Evolutionary conservation across 2,888 invertebrate species (phyloP).

Genomic region (Diaperis boleti): DNA sequence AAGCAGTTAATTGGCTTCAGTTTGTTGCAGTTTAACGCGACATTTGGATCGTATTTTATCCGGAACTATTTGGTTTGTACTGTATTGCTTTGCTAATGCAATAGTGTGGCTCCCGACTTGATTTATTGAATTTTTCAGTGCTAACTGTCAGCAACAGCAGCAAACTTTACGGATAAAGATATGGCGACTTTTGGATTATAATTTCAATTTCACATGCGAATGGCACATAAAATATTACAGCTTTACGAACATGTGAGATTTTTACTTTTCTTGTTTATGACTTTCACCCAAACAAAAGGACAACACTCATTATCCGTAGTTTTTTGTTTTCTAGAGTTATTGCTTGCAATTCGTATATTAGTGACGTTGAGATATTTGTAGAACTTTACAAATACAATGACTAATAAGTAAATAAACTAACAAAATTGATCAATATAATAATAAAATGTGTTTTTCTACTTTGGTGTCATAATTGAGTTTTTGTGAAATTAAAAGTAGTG

Average conservation of each 20-base stretch:
- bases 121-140: constrained; percentile 54
- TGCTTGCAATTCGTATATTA: too few species aligned
- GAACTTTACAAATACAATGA: too few species aligned
- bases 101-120: constrained; percentile 42
- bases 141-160: constrained; percentile 51
- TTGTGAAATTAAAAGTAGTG: too few species aligned
- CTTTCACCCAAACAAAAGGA: too few species aligned
- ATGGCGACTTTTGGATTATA: constrained; percentile 16
- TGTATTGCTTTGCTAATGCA: constrained; percentile 47
- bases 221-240: constrained; percentile 5
- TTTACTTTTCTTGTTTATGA: too few species aligned
- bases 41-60: constrained; percentile 19
- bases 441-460: too few species aligned
- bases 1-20: constrained; percentile 10
- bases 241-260: neutral
- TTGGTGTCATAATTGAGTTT: too few species aligned
- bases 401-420: too few species aligned
- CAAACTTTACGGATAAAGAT: constrained; percentile 19
- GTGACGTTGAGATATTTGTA: too few species aligned
- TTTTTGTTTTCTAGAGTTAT: too few species aligned
- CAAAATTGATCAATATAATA: too few species aligned
- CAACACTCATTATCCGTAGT: too few species aligned
- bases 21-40: constrained; percentile 27
- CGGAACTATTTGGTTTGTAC: constrained; percentile 38
- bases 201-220: constrained; percentile 31